Conservation (phyloP, 2,113 vertebrate species). For the Leptodactylus fuscus region DNA sequence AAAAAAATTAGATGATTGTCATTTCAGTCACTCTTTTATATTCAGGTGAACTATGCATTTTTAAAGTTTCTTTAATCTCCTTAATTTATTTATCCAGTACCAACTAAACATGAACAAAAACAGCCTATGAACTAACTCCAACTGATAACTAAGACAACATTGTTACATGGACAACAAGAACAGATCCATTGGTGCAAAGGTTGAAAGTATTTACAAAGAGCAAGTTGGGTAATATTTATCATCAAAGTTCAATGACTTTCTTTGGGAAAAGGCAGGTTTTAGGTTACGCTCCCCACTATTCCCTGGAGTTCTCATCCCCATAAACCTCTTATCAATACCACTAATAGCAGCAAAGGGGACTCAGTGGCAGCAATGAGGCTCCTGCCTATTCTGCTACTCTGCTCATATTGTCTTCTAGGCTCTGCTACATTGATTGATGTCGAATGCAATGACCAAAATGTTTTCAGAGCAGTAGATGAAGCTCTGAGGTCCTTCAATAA, state of each 20-base stretch:
- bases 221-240: conserved; percentile 44
- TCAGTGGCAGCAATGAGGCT: conserved; percentile 66
- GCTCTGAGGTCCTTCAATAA: conserved; percentile 72
- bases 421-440: conserved; percentile 43
- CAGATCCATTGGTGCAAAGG: conserved; percentile 64
- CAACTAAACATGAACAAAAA: no score
- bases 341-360: background rate
- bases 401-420: conserved; percentile 66
- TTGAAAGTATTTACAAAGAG: conserved; percentile 66
- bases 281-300: conserved; percentile 31
- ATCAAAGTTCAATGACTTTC: conserved; percentile 55
- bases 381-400: conserved; percentile 66
- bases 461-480: conserved; percentile 70
- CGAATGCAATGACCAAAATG: conserved; percentile 69
- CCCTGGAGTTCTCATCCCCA: background rate
- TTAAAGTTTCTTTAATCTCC: no score
- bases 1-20: no score
- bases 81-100: no score
- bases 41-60: no score
- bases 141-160: conserved; percentile 58
- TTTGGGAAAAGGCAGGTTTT: conserved; percentile 18
- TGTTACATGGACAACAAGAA: conserved; percentile 1
- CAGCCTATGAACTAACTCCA: no score
- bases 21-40: no score
- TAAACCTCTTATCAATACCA: conserved; percentile 40